These are phyloP conservation scores for Nycticebus coucang DNA, from an alignment of 2,113 vertebrate genomes.

Conservation along the genomic window DNA sequence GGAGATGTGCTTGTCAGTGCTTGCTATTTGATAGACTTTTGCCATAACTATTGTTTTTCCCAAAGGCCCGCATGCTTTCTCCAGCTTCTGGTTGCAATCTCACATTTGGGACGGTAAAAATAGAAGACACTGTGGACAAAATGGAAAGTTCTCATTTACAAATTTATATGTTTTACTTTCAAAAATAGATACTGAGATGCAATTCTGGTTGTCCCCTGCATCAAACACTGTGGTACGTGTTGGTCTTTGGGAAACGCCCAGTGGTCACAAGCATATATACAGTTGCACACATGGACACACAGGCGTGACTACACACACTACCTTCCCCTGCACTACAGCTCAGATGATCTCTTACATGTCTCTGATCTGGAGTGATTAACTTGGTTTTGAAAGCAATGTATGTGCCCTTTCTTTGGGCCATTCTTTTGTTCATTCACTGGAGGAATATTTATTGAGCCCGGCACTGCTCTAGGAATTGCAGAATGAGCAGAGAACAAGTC, in stretches of 20 bases:
- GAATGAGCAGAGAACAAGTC: background rate
- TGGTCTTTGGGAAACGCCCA: background rate
- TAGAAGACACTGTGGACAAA: constrained; percentile 93
- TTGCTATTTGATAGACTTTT: constrained; percentile 93
- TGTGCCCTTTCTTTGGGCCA: background rate
- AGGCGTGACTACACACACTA: background rate
- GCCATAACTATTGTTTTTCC: constrained; percentile 92
- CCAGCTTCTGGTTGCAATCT: constrained; percentile 94
- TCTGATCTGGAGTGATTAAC: background rate
- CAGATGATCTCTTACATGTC: background rate
- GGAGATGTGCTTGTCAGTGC: constrained; percentile 87
- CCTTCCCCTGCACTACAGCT: background rate
- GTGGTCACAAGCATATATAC: background rate
- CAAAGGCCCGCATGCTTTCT: constrained; percentile 93
- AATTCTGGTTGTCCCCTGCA: background rate
- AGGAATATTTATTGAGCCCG: constrained; percentile 5
- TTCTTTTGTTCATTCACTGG: background rate
- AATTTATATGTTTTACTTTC: background rate
- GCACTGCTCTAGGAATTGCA: background rate
- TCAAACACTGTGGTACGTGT: background rate
- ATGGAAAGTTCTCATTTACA: constrained; percentile 47
- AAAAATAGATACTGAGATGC: background rate
- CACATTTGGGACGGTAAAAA: constrained; percentile 95
- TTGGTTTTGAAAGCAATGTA: background rate
- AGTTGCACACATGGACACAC: background rate